phyloP scores from a whole-genome alignment of 1,140 invertebrate species.

The Drosophila albomicans region DNA sequence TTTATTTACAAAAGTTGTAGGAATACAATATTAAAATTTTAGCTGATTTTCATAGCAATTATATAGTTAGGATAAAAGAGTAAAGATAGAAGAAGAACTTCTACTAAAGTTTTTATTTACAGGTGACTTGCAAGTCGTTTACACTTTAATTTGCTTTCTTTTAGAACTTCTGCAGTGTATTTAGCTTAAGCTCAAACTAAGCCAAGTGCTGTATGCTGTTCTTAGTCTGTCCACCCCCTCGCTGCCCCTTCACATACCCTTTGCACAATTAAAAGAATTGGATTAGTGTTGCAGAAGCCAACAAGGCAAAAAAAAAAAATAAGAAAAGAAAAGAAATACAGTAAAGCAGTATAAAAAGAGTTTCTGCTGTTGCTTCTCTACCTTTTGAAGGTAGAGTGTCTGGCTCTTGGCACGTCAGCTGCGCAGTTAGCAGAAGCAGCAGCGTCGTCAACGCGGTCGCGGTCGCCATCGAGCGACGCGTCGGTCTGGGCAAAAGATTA shows the following conservation, averaged over 20 bases:
- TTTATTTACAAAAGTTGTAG: no score
- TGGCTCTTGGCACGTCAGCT: slow-evolving; percentile 68
- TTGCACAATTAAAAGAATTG: slow-evolving; percentile 77
- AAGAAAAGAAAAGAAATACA: background rate
- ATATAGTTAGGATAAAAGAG: no score
- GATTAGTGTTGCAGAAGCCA: slow-evolving; percentile 68
- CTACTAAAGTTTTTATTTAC: background rate
- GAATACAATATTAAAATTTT: no score
- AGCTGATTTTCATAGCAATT: no score
- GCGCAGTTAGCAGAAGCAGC: slow-evolving; percentile 13
- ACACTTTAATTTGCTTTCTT: background rate
- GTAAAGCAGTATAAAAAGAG: slow-evolving; percentile 21
- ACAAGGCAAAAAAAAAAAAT: slow-evolving; percentile 30
- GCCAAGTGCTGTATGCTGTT: slow-evolving; percentile 71
- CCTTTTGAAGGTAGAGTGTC: slow-evolving; percentile 58
- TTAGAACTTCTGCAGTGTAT: background rate
- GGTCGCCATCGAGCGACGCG: slow-evolving; percentile 39
- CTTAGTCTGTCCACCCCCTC: slow-evolving; percentile 29
- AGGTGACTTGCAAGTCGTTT: background rate
- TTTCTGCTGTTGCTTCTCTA: slow-evolving; percentile 26
- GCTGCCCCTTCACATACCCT: background rate
- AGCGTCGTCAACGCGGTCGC: slow-evolving; percentile 19
- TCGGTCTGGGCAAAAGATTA: slow-evolving; percentile 61
- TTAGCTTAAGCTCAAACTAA: slow-evolving; percentile 29
- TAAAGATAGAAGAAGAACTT: no score